Evolutionary conservation across 2,888 invertebrate genomes (phyloP).

Genomic region (Sinentomon sp.): DNA sequence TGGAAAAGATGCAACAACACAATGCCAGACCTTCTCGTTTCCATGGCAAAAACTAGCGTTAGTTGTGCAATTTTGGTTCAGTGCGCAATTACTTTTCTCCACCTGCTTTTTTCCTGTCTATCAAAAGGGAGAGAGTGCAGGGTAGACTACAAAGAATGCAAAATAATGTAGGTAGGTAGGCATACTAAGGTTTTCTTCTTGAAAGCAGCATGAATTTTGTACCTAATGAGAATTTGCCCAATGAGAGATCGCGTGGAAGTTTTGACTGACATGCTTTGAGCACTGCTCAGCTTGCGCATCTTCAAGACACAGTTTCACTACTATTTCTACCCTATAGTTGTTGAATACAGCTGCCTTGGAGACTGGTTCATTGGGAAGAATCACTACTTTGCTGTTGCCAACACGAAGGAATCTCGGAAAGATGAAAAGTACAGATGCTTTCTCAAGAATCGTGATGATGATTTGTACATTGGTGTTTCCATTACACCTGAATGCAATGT

Average conservation of each 20-base stretch:
- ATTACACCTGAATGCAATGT: conserved; percentile 81
- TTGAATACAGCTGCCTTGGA: conserved; percentile 73
- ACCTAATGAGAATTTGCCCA: not conserved
- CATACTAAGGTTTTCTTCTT: conserved; percentile 1
- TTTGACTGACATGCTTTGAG: too few species aligned
- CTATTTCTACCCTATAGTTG: conserved; percentile 25
- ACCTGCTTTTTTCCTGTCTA: too few species aligned
- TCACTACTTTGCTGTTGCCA: conserved; percentile 89
- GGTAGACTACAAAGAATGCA: too few species aligned
- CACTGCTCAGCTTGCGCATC: too few species aligned
- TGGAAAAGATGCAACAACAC: too few species aligned
- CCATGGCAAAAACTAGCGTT: too few species aligned
- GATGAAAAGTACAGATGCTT: conserved; percentile 87
- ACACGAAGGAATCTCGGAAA: conserved; percentile 78
- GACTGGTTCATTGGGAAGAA: conserved; percentile 91
- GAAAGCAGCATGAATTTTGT: conserved; percentile 3
- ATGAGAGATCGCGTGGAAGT: too few species aligned
- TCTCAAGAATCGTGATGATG: conserved; percentile 75
- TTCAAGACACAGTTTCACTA: conserved; percentile 1
- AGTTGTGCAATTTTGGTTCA: too few species aligned
- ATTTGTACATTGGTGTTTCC: conserved; percentile 67
- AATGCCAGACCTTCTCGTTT: too few species aligned
- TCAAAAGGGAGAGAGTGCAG: too few species aligned
- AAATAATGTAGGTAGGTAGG: too few species aligned
- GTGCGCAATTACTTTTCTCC: too few species aligned